Percentiles rank a stretch among this genome's conserved stretches.
These are phyloP conservation scores for Parapsyche elsis DNA, from an alignment of 1,140 invertebrate genomes.

Conservation along the genomic window DNA sequence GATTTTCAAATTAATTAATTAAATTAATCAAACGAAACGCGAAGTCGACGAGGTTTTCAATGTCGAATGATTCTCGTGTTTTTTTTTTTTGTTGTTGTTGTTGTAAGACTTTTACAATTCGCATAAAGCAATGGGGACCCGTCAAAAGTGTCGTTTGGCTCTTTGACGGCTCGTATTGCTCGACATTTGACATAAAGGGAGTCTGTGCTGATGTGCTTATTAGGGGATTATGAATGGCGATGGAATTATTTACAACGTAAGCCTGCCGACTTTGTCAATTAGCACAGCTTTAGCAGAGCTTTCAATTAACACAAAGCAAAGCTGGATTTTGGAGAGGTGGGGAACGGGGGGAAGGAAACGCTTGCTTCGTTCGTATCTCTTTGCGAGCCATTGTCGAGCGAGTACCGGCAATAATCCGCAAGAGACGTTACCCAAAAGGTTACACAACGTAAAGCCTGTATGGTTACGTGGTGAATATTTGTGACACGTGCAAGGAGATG, in stretches of 20 bases:
- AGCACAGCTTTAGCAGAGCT: slow-evolving; percentile 39
- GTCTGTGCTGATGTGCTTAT: slow-evolving; percentile 36
- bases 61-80: no score
- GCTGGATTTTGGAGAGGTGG: slow-evolving; percentile 15
- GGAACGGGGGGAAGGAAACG: background rate
- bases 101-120: background rate
- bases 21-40: no score
- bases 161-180: slow-evolving; percentile 1
- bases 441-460: no score
- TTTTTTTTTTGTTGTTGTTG: background rate
- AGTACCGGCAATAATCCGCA: background rate
- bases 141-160: background rate
- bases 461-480: background rate
- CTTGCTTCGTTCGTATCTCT: background rate
- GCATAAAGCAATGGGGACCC: background rate
- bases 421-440: background rate
- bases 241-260: slow-evolving; percentile 43
- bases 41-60: no score
- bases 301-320: slow-evolving; percentile 46
- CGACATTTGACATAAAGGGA: slow-evolving; percentile 27
- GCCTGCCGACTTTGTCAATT: slow-evolving; percentile 43
- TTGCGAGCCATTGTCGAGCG: background rate
- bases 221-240: slow-evolving; percentile 35
- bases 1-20: no score
- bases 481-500: background rate